Conservation (phyloP, 1,140 invertebrate genomes). For the Drosophila pectinifera region DNA sequence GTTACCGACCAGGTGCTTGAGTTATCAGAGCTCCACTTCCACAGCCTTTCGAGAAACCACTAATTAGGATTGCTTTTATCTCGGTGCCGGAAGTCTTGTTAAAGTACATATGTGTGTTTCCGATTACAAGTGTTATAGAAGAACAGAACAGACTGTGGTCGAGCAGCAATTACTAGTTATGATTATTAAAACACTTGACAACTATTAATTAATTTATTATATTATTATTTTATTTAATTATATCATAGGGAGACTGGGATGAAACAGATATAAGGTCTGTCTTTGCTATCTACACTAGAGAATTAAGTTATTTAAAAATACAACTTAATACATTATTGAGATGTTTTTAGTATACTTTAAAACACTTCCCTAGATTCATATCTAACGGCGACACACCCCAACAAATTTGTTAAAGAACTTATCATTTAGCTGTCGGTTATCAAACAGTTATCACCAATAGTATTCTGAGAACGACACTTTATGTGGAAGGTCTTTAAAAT, state of each 20-base stretch:
- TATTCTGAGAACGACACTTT: not conserved
- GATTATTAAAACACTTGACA: constrained; percentile 8
- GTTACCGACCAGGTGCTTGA: constrained; percentile 2
- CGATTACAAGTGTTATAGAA: not conserved
- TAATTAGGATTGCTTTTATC: not conserved
- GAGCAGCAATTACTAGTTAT: not conserved
- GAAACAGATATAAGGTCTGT: not conserved
- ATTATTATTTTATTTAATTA: not conserved
- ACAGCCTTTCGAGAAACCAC: not conserved
- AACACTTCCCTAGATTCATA: not conserved
- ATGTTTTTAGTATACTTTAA: too few relatives aligned
- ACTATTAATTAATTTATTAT: not conserved
- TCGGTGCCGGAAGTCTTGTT: not conserved
- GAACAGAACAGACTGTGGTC: not conserved
- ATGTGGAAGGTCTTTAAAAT: not conserved
- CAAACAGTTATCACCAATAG: not conserved
- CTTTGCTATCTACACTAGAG: too few relatives aligned
- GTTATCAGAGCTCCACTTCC: not conserved
- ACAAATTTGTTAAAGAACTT: not conserved
- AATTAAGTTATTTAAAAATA: too few relatives aligned
- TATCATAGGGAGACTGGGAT: not conserved
- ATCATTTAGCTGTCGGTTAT: not conserved
- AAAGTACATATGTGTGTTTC: not conserved
- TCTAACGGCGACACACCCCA: not conserved
- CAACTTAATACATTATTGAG: too few relatives aligned